Conservation (phyloP, 2,797 vertebrate species). For the Anas flavirostris region DNA sequence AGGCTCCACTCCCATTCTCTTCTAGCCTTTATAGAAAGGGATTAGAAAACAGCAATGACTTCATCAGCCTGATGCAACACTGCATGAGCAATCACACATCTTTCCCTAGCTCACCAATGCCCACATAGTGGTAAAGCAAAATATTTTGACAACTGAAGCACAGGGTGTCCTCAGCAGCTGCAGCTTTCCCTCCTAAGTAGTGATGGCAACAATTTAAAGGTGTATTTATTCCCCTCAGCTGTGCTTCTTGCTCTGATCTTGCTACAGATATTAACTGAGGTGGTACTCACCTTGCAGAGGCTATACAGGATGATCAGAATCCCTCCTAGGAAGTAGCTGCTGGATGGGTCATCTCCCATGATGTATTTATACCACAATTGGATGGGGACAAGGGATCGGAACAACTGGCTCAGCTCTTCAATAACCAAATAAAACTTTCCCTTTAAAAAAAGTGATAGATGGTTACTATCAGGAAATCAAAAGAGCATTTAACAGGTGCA, state of each 20-base stretch:
- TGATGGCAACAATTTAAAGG: background rate
- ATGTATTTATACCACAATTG: slow-evolving; percentile 99
- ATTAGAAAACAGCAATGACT: slow-evolving; percentile 37
- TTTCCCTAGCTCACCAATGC: background rate
- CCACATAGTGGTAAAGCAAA: background rate
- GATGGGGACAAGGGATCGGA: slow-evolving; percentile 94
- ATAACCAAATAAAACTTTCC: slow-evolving; percentile 96
- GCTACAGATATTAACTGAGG: background rate
- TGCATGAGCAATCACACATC: background rate
- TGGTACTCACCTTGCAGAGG: slow-evolving; percentile 90
- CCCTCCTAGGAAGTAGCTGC: slow-evolving; percentile 94
- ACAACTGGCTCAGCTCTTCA: slow-evolving; percentile 97
- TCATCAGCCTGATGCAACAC: slow-evolving; percentile 62
- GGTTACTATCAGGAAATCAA: background rate
- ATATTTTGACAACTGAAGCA: background rate
- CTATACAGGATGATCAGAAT: slow-evolving; percentile 94
- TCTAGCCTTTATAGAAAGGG: background rate
- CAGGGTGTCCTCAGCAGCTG: background rate
- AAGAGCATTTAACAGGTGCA: background rate
- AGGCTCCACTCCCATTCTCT: background rate
- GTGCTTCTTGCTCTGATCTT: background rate
- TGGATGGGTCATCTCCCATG: slow-evolving; percentile 93
- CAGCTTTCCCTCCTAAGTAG: background rate
- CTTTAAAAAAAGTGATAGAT: slow-evolving; percentile 74
- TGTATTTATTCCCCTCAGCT: background rate